Evolutionary conservation across 2,113 vertebrate genomes (phyloP).

Genomic region (Propithecus coquereli): DNA sequence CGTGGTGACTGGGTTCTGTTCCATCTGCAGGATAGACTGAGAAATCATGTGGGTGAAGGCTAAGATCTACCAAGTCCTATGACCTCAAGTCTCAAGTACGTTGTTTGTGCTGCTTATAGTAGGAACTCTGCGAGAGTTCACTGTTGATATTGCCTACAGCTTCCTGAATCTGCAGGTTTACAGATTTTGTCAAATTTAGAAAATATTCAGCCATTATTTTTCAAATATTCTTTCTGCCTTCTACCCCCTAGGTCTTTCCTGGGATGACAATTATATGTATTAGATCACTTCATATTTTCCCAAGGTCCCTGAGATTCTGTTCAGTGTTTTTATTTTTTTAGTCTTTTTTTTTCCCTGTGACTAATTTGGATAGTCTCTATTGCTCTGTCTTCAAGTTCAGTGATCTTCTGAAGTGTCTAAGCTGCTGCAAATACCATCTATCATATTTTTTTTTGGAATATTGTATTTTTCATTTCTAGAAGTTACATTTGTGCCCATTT

Average conservation of each 20-base stretch:
- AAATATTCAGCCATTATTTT: background rate
- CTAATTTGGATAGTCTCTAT: background rate
- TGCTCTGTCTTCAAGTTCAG: background rate
- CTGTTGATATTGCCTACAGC: background rate
- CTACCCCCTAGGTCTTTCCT: background rate
- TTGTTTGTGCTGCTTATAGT: accelerated
- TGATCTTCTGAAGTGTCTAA: background rate
- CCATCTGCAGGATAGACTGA: background rate
- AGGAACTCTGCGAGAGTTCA: background rate
- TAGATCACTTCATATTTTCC: background rate
- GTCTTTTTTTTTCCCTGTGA: background rate
- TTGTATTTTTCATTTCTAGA: background rate
- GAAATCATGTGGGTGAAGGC: background rate
- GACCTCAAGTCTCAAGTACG: background rate
- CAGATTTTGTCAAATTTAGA: background rate
- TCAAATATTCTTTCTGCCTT: background rate
- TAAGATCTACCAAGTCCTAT: background rate
- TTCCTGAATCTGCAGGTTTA: background rate
- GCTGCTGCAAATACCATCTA: background rate
- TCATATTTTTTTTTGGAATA: background rate
- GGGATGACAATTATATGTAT: background rate
- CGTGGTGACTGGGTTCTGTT: background rate
- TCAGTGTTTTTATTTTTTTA: background rate
- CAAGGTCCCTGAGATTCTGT: background rate
- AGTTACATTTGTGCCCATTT: background rate